Base-by-base conservation (phyloP, 2,797 vertebrate genomes). In the Schizothorax lantsangensis region DNA sequence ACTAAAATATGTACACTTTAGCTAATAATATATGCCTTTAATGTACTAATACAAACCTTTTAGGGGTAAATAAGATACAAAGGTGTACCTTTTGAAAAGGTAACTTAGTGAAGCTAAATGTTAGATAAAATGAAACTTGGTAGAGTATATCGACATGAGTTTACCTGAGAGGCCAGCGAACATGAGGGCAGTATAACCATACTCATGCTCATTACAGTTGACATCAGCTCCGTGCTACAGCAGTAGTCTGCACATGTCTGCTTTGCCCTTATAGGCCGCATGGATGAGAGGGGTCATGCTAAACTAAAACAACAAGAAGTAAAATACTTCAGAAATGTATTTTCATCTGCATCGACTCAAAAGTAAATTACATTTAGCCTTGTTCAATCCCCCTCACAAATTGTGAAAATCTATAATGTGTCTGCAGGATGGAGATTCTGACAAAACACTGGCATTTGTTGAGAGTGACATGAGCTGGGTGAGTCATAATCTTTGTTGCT, bases 271-370 rank as follows among this genome's bases (percentile, higher is more conserved):
- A 93, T 98, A 99, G 0, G 97, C 97, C 0, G 97, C 97, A 0
- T 99, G 98, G 98, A 99, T 99, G 82, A 99, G 96, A 43, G 98
- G 98, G 2, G 97, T 99, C 98, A 99, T 99, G 82, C 97, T 98
- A 80, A 98, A 97, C 98, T 99, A 91, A 43, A 21, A 49, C 72
- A 0, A 88, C 33, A 54, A 8, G 12, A 68, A 38, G 33, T 8
- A 84, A 57, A 33, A 68, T 1, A 14, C 5, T n/a, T 75, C 2
- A 64, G 3, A 73, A 73, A 74, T 69, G 30, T 97, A 6, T 98
- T 97, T 5, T 98, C 96, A 0, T 97, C 97, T 74, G 97, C 97
- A 0, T 98, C 36, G 97, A 40, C 96, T 96, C 90, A 99, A 90
- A 62, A 98, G 95, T 91, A 99, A 87, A 81, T 91, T 94, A 93